phyloP scores from a whole-genome alignment of 2,797 vertebrate genomes.

The Somateria mollissima region DNA sequence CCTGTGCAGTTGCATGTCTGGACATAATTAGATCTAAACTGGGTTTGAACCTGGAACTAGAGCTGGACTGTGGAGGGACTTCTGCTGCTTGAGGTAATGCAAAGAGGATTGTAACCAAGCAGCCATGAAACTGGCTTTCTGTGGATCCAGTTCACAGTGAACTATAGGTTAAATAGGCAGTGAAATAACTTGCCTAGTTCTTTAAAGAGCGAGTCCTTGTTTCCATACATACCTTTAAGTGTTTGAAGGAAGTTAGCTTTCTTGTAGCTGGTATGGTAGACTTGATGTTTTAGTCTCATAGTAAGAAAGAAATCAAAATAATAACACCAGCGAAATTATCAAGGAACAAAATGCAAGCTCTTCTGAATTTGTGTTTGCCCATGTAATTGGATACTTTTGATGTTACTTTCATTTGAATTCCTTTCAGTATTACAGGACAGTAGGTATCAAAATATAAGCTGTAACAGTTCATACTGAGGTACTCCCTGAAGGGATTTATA shows the following conservation, averaged over 20 bases:
- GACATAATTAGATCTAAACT: neutral
- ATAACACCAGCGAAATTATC: neutral
- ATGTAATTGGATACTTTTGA: neutral
- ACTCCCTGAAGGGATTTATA: neutral
- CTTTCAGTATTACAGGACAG: neutral
- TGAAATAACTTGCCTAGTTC: neutral
- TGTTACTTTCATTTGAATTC: neutral
- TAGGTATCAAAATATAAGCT: neutral
- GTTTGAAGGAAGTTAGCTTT: neutral
- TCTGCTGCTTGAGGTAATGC: neutral
- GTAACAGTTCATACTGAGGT: neutral
- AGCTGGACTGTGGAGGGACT: neutral
- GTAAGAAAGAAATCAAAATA: neutral
- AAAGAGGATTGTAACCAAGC: neutral
- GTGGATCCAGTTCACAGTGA: neutral
- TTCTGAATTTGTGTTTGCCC: neutral
- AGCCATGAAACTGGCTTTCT: neutral
- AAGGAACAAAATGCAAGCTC: neutral
- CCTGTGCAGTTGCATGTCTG: neutral
- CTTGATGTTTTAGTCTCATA: neutral
- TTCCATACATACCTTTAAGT: neutral
- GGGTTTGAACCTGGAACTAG: neutral
- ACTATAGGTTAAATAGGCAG: neutral
- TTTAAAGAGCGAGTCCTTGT: neutral
- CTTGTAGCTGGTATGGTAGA: neutral